Conservation (phyloP, 2,113 vertebrate species). For the Leucopsar rothschildi region DNA sequence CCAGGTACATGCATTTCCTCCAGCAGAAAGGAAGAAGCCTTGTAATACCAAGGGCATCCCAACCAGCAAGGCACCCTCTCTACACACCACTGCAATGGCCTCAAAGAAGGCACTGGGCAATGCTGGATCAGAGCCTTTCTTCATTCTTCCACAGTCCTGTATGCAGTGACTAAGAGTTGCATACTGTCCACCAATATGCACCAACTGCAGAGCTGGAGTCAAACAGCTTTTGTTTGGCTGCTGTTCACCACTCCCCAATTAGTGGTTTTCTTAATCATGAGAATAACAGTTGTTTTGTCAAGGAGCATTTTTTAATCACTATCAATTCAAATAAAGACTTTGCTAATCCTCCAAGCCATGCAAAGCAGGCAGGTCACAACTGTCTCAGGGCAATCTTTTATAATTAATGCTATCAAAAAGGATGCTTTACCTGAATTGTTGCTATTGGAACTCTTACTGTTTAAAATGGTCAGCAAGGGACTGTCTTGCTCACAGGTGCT, state of each 20-base stretch:
- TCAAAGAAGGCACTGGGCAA: background rate
- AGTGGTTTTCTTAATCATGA: background rate
- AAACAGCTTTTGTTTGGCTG: background rate
- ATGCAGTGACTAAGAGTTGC: background rate
- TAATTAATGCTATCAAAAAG: background rate
- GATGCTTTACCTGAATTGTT: background rate
- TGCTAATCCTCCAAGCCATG: background rate
- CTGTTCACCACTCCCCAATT: constrained; percentile 18
- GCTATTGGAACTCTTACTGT: background rate
- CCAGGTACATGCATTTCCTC: background rate
- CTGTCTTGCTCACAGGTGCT: background rate
- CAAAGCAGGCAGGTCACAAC: background rate
- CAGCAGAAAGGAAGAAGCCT: background rate
- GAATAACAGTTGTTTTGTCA: constrained; percentile 36
- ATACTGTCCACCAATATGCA: background rate
- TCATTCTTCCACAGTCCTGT: background rate
- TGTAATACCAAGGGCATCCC: background rate
- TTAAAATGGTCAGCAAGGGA: background rate
- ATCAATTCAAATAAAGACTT: background rate
- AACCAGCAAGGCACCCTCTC: background rate
- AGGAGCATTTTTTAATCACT: constrained; percentile 12
- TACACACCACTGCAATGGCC: background rate
- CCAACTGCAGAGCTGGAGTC: background rate
- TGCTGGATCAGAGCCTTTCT: background rate
- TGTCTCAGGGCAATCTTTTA: background rate